Conservation (phyloP, 2,888 invertebrate genomes). For the Drosophila buzzatii region DNA sequence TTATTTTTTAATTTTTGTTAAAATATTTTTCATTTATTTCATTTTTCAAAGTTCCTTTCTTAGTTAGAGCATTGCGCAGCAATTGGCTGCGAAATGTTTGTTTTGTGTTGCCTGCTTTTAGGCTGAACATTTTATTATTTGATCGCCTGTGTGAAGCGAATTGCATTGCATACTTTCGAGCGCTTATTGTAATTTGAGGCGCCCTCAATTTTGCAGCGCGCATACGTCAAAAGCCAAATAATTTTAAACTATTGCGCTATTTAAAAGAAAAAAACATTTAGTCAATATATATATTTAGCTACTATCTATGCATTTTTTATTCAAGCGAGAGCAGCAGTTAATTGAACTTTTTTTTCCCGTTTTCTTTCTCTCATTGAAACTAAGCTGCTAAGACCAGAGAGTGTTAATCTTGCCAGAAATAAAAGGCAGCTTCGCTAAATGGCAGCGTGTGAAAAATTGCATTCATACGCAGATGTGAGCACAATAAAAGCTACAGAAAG, state of each 20-base stretch:
- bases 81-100: constrained; percentile 11
- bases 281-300: neutral
- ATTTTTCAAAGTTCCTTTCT: too few relatives aligned
- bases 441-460: constrained; percentile 73
- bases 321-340: neutral
- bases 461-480: constrained; percentile 68
- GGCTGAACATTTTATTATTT: constrained; percentile 41
- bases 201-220: constrained; percentile 11
- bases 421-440: constrained; percentile 33
- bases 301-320: neutral
- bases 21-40: neutral
- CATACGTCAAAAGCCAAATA: constrained; percentile 32
- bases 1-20: neutral
- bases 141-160: constrained; percentile 21
- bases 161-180: constrained; percentile 55
- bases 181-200: constrained; percentile 38
- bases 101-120: constrained; percentile 46
- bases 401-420: constrained; percentile 9
- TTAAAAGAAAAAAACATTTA: neutral
- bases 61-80: neutral
- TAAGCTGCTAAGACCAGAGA: constrained; percentile 14
- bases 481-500: constrained; percentile 41
- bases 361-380: constrained; percentile 5
- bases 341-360: constrained; percentile 2
- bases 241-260: neutral